Base-by-base conservation (phyloP, 1,140 invertebrate genomes). In the Oncopeltus fasciatus region DNA sequence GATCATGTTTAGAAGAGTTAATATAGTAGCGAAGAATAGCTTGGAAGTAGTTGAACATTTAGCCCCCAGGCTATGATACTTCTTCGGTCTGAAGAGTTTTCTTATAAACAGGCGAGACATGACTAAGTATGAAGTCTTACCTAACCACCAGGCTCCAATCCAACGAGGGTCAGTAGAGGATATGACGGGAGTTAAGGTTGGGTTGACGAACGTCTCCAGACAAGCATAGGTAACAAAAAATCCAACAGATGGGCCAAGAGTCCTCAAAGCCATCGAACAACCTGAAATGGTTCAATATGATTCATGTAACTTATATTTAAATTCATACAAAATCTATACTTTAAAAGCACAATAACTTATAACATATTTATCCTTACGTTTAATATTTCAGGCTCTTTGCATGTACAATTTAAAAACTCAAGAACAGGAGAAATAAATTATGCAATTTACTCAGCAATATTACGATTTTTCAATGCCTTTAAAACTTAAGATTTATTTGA, bases 61-160 rank as follows among this genome's bases (percentile, higher is more conserved):
- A n/a, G n/a, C n/a, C n/a, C n/a, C n/a, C n/a, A n/a, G n/a, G n/a
- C n/a, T n/a, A n/a, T n/a, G n/a, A n/a, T n/a, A n/a, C n/a, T n/a
- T n/a, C n/a, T n/a, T n/a, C 38, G 38, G 38, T 11, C 11, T 11
- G n/a, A 43, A 43, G n/a, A 11, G 11, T 43, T 43, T 43, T 43
- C 38, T 43, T 11, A 43, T 11, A 11, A n/a, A 43, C n/a, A 11
- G 38, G 38, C 38, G 11, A 43, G 11, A 43, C 11, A 11, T 43
- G n/a, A 43, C n/a, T 43, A 11, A n/a, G 38, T 43, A n/a, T n/a
- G n/a, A 43, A n/a, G n/a, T n/a, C 61, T 65, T 62, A 67, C 67
- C 67, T 61, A 86, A 69, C 84, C 83, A 86, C 83, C 83, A 86
- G 14, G 83, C 83, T 18, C 83, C 83, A 49, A 85, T 66, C 83